Evolutionary conservation across 2,888 invertebrate genomes (phyloP).

Genomic region (Notocelia uddmanniana): DNA sequence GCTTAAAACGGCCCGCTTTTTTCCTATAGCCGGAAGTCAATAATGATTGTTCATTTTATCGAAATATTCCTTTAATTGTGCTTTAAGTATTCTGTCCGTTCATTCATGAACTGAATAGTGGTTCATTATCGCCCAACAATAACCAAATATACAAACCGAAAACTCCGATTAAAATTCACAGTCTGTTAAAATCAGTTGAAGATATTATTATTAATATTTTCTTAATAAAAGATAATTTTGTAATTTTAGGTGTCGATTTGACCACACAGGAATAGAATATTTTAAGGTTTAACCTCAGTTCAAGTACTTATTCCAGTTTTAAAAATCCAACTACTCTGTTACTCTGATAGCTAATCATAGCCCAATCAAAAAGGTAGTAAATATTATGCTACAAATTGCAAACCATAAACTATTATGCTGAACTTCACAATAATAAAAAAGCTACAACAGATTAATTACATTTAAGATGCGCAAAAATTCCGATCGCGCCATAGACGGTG

Average conservation of each 20-base stretch:
- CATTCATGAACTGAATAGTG: conserved; percentile 26
- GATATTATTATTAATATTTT: too few species aligned
- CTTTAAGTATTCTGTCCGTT: conserved; percentile 14
- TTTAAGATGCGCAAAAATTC: conserved; percentile 57
- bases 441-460: conserved; percentile 39
- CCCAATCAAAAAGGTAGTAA: conserved; percentile 4
- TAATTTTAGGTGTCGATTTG: too few species aligned
- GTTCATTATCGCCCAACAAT: conserved; percentile 41
- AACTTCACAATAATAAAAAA: conserved; percentile 8
- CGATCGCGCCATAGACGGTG: conserved; percentile 58
- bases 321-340: too few species aligned
- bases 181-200: too few species aligned
- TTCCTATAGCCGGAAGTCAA: conserved; percentile 15
- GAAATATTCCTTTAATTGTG: conserved; percentile 27
- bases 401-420: conserved; percentile 21
- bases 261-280: too few species aligned
- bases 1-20: neutral
- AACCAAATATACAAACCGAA: conserved; percentile 3
- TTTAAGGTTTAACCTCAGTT: too few species aligned
- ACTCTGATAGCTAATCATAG: neutral
- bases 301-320: too few species aligned
- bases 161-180: neutral
- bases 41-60: conserved; percentile 30
- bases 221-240: too few species aligned
- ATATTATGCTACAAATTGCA: conserved; percentile 27